Base-by-base conservation (phyloP, 2,888 invertebrate species). In the Apamea epomidion region DNA sequence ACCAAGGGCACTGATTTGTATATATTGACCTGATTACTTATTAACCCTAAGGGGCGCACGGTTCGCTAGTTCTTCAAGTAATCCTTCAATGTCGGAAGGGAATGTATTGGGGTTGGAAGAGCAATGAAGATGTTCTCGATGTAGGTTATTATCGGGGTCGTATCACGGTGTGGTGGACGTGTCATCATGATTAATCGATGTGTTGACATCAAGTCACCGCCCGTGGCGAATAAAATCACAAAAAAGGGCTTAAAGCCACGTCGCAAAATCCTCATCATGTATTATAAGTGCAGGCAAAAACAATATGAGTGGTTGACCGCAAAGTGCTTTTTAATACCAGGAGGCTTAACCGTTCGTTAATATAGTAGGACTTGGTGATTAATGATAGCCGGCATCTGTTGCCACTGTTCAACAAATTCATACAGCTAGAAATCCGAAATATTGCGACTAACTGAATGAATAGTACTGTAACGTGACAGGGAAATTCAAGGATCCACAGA, bases 101-200 rank as follows among this genome's bases (percentile, higher is more conserved):
- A 88, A 88, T 89, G 86, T 91, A 90, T 90, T 89, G 90, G 85
- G 88, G 87, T 84, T 85, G 78, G 83, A 84, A 80, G 78, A 78
- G 86, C 87, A 89, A 92, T 91, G 87, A 90, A 92, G 89, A 90
- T 87, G 90, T 91, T 83, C 81, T 85, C 88, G 88, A 86, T 88
- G 87, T 88, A 81, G 84, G 85, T 86, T 89, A 91, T 92, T 91
- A 91, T 87, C 76, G 80, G 74, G 82, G 87, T 83, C 82, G 84
- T 80, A 87, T 89, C 82, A 86, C 83, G 82, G 76, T 81, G 72
- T 79, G 74, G 83, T 80, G 88, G 88, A 88, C 87, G 86, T 86
- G 90, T 90, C 90, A 88, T 87, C 84, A 87, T 91, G 91, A 92
- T 92, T 91, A 90, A 93, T 92, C 85, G 88, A 85, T 71, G 78